phyloP scores from a whole-genome alignment of 2,888 invertebrate genomes.

The Miltochrista miniata region DNA sequence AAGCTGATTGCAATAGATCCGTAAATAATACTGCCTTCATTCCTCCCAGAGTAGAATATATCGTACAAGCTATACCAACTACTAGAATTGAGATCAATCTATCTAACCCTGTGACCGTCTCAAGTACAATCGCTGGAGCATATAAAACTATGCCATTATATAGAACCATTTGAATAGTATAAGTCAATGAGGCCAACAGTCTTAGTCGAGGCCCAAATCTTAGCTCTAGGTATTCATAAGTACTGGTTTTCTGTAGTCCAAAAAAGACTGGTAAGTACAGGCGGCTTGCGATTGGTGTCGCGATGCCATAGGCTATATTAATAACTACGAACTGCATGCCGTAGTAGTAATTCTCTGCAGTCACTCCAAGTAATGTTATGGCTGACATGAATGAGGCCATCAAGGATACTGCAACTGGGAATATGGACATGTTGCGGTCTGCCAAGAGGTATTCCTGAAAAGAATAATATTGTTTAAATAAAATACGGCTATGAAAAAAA shows the following conservation, averaged over 20 bases:
- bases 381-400: conserved; percentile 98
- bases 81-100: conserved; percentile 88
- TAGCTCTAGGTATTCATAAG: conserved; percentile 95
- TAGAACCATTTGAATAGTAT: conserved; percentile 94
- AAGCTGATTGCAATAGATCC: conserved; percentile 91
- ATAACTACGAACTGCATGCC: conserved; percentile 92
- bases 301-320: conserved; percentile 89
- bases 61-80: conserved; percentile 91
- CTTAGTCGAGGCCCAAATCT: conserved; percentile 92
- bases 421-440: conserved; percentile 90
- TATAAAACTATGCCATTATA: conserved; percentile 97
- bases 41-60: conserved; percentile 94
- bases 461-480: conserved; percentile 7
- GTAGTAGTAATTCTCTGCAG: conserved; percentile 92
- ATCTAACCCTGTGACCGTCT: conserved; percentile 92
- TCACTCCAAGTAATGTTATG: conserved; percentile 93
- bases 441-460: conserved; percentile 92
- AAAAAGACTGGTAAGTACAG: conserved; percentile 94
- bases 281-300: conserved; percentile 90
- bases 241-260: conserved; percentile 91
- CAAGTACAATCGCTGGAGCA: conserved; percentile 95
- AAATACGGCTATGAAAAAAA: too few species aligned
- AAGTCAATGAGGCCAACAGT: conserved; percentile 91
- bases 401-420: conserved; percentile 93
- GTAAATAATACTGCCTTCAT: conserved; percentile 96